phyloP scores from a whole-genome alignment of 2,888 invertebrate species.

The Bimastos eiseni region DNA sequence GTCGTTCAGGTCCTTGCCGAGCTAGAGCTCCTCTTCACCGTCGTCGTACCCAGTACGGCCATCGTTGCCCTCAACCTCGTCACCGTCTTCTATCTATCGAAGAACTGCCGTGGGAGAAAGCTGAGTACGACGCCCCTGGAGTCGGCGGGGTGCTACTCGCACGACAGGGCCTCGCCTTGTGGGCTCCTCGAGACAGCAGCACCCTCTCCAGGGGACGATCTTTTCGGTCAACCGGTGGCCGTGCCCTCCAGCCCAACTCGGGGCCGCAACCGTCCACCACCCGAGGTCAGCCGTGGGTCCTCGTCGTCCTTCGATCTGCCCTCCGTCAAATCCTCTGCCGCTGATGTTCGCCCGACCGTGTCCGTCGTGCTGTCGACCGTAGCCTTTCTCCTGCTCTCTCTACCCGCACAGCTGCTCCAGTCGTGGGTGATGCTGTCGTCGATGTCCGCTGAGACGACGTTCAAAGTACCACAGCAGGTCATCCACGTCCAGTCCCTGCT shows the following conservation, averaged over 20 bases:
- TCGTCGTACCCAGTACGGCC: not conserved
- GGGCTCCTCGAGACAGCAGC: not conserved
- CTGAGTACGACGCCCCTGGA: not conserved
- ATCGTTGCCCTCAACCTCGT: not conserved
- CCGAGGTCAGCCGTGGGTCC: not conserved
- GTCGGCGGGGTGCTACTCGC: not conserved
- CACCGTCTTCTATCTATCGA: not conserved
- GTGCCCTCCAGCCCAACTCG: not conserved
- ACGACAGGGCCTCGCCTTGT: not conserved
- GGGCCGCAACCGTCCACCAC: not conserved
- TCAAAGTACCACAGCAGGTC: not conserved
- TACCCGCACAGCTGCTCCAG: constrained; percentile 28
- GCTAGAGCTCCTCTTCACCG: constrained; percentile 17
- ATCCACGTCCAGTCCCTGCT: not conserved
- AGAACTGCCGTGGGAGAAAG: not conserved
- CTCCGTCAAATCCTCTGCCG: not conserved
- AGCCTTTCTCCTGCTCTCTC: constrained; percentile 7
- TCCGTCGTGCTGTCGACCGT: not conserved
- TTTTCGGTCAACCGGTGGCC: not conserved
- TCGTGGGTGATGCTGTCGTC: constrained; percentile 29
- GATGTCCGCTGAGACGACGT: not conserved
- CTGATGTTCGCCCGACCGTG: not conserved
- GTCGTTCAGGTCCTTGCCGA: constrained; percentile 1
- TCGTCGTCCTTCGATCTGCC: constrained; percentile 1
- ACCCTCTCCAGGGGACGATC: not conserved